phyloP scores from a whole-genome alignment of 2,113 vertebrate genomes.

The Crotophaga sulcirostris region DNA sequence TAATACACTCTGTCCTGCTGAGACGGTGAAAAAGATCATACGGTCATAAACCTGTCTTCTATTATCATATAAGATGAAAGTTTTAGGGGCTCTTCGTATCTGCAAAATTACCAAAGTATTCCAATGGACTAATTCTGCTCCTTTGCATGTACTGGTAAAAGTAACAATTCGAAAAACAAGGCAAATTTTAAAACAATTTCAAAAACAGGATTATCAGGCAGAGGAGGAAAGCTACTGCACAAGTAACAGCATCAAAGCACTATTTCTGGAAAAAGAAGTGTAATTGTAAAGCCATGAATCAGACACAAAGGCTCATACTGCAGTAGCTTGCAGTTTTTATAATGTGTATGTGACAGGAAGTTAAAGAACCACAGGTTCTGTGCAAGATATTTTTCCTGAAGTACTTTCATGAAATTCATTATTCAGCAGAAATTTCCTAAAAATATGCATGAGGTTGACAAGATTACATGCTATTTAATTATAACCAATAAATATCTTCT shows the following conservation, averaged over 20 bases:
- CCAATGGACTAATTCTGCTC: neutral
- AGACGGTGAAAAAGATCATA: neutral
- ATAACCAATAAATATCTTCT: neutral
- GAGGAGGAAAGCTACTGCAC: neutral
- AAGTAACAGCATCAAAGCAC: neutral
- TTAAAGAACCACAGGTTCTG: neutral
- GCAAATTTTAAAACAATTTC: neutral
- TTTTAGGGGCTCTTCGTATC: neutral
- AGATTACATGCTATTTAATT: slow-evolving; percentile 8
- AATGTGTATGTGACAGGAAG: neutral
- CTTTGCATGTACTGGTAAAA: neutral
- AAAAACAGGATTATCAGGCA: neutral
- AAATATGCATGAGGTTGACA: neutral
- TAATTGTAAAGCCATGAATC: neutral
- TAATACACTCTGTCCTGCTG: neutral
- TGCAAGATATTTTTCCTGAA: slow-evolving; percentile 16
- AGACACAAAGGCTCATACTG: neutral
- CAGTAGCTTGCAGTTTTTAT: neutral
- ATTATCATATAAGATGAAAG: neutral
- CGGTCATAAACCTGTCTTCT: neutral
- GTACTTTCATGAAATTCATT: slow-evolving; percentile 9
- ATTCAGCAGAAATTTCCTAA: neutral
- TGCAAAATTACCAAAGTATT: neutral
- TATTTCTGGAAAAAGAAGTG: neutral
- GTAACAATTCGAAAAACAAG: neutral